Conservation (phyloP, 2,113 vertebrate genomes). For the Gasterosteus aculeatus region DNA sequence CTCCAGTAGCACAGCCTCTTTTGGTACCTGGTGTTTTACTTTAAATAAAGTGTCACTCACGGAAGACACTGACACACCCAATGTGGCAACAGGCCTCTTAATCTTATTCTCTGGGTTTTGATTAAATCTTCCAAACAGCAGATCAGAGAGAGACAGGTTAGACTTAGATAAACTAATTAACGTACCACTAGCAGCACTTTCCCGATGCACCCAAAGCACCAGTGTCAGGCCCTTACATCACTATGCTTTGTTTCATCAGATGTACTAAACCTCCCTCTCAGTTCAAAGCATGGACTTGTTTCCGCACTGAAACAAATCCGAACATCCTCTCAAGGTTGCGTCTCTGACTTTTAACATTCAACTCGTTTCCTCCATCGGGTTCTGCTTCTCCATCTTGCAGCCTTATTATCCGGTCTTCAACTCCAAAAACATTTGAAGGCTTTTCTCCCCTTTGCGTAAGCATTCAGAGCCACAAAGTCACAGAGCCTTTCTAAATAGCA, state of each 20-base stretch:
- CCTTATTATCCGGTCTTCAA: neutral
- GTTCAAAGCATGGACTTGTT: conserved; percentile 1
- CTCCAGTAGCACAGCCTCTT: neutral
- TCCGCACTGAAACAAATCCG: neutral
- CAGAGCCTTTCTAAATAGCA: neutral
- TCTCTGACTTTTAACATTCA: conserved; percentile 17
- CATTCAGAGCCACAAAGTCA: conserved; percentile 26
- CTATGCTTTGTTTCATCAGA: conserved; percentile 5
- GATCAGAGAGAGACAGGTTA: conserved; percentile 1
- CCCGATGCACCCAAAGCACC: conserved; percentile 1
- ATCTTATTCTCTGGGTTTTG: neutral
- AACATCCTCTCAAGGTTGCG: conserved; percentile 46
- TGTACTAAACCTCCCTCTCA: neutral
- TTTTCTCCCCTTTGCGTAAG: conserved; percentile 7
- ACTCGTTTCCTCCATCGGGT: conserved; percentile 9
- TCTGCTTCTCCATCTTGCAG: conserved; percentile 3
- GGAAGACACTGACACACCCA: neutral
- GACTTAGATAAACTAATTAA: conserved; percentile 1
- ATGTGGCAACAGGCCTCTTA: neutral
- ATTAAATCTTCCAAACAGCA: neutral
- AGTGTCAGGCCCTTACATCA: conserved; percentile 12
- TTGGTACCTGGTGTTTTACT: neutral
- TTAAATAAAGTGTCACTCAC: neutral
- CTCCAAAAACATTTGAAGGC: neutral
- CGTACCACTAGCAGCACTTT: neutral